These are phyloP conservation scores for Galeopterus variegatus DNA, from an alignment of 2,113 vertebrate species.

Conservation along the genomic window DNA sequence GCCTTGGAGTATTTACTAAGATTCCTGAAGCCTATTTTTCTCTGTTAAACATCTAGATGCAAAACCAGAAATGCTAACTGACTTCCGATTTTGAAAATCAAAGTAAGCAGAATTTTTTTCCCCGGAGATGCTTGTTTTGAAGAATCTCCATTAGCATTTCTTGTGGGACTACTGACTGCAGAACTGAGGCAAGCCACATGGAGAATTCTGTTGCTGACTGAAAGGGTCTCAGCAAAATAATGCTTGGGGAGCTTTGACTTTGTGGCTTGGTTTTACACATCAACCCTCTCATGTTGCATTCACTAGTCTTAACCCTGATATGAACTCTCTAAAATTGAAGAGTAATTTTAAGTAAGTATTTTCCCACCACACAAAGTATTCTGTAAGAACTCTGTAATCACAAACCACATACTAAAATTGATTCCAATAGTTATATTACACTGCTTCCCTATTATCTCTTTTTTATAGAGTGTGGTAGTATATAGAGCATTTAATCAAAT, in stretches of 20 bases:
- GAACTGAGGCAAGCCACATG: neutral
- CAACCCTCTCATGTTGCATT: neutral
- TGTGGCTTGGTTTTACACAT: neutral
- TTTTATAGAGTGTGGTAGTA: neutral
- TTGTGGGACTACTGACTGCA: neutral
- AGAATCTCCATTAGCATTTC: neutral
- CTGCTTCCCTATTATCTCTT: neutral
- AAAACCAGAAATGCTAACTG: slow-evolving; percentile 19
- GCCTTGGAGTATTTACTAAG: neutral
- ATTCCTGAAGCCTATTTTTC: neutral
- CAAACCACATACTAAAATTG: slow-evolving; percentile 19
- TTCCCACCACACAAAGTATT: slow-evolving; percentile 15
- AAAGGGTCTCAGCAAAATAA: neutral
- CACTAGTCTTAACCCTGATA: neutral
- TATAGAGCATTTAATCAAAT: neutral
- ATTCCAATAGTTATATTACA: neutral
- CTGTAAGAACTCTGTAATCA: slow-evolving; percentile 31
- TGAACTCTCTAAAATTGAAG: slow-evolving; percentile 64
- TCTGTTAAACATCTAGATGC: slow-evolving; percentile 17
- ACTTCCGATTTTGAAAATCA: slow-evolving; percentile 39
- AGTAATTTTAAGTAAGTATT: slow-evolving; percentile 55
- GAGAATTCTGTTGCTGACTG: neutral
- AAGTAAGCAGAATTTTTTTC: slow-evolving; percentile 11
- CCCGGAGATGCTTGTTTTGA: neutral
- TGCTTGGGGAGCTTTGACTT: neutral